These are phyloP conservation scores for Anoplius nigerrimus DNA, from an alignment of 2,888 invertebrate species.

Conservation along the genomic window DNA sequence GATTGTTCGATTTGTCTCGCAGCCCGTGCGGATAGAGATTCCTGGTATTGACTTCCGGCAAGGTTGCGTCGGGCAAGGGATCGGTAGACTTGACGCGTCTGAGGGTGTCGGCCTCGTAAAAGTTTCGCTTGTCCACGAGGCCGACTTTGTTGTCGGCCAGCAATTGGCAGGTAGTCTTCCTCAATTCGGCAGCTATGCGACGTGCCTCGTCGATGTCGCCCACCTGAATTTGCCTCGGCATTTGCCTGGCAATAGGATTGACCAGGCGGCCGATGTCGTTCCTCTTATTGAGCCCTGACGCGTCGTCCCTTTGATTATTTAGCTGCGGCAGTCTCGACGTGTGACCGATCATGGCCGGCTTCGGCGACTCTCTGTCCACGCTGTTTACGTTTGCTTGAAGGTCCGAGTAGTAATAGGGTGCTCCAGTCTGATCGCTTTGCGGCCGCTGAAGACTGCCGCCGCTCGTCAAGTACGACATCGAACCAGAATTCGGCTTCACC, in stretches of 20 bases:
- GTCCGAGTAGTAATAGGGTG: constrained; percentile 93
- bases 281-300: constrained; percentile 74
- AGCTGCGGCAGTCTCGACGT: constrained; percentile 75
- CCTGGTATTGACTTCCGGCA: constrained; percentile 61
- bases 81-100: constrained; percentile 75
- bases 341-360: constrained; percentile 47
- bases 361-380: constrained; percentile 43
- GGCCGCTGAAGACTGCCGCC: constrained; percentile 41
- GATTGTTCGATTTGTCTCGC: constrained; percentile 67
- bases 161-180: constrained; percentile 69
- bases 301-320: constrained; percentile 85
- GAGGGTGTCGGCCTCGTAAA: constrained; percentile 83
- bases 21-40: constrained; percentile 74
- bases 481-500: constrained; percentile 36
- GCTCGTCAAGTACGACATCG: constrained; percentile 46
- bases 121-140: constrained; percentile 82
- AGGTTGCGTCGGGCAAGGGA: constrained; percentile 65
- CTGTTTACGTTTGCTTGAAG: constrained; percentile 71
- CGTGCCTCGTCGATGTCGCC: constrained; percentile 70
- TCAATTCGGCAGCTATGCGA: constrained; percentile 69
- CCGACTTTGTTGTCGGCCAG: constrained; percentile 69
- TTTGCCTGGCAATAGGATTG: constrained; percentile 79
- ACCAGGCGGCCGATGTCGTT: constrained; percentile 84
- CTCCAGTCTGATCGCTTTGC: constrained; percentile 80
- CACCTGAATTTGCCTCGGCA: constrained; percentile 65